Base-by-base conservation (phyloP, 2,113 vertebrate genomes). In the Zosterops lateralis region DNA sequence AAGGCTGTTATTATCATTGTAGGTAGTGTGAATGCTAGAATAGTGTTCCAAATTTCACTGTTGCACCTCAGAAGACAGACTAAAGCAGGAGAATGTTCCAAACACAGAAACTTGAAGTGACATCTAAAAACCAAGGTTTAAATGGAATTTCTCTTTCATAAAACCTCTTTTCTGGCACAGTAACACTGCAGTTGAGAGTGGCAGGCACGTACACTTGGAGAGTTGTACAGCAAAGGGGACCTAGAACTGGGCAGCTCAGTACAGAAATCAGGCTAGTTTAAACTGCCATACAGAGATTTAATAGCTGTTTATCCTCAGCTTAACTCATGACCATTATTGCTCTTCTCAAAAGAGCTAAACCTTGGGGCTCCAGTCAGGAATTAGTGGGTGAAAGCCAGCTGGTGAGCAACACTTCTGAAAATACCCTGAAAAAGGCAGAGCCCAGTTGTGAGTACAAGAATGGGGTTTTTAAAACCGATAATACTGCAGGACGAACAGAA, bases 191-290 rank as follows among this genome's bases (percentile, higher is more conserved):
- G n/a, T 34, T 89, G 62, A 68, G 4, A 1, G 22, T 14, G 18
- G 2, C 8, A 3, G 51, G 31, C 24, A 83, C 2, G 2, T 8
- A 31, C 18, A 5, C 36, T 29, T 34, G 14, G 16, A 36, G 58
- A 53, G 21, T 7, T 25, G 13, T 4, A 26, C 5, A 16, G 16
- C 2, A 7, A 51, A 56, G 22, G 13, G 14, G 44, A 2, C 1
- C 28, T 17, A 42, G 50, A 62, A 70, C 16, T 5, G 12, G 21
- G 20, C 28, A 84, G 42, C 20, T 73, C 75, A 54, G 56, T 8
- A 47, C 5, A 50, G 34, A 84, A 65, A 29, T 16, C 29, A 58
- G 53, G 16, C 7, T 21, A n/a, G 3, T 32, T 85, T 70, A 65
- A 79, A 64, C 13, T 50, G 4, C 12, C 22, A 40, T 0, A 42